Conservation (phyloP, 1,140 invertebrate species). For the Anadara kagoshimensis region DNA sequence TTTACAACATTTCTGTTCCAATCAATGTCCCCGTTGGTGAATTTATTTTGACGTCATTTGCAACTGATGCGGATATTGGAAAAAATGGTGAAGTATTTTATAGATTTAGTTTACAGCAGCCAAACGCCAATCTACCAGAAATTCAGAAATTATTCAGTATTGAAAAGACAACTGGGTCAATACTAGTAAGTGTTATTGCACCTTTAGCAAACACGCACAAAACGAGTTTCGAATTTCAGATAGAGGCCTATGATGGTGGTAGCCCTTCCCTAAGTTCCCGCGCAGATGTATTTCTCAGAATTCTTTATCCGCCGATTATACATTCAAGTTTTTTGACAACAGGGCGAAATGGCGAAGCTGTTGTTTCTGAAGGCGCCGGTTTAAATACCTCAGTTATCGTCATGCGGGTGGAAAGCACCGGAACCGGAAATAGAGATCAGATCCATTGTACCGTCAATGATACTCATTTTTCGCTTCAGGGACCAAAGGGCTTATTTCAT, state of each 20-base stretch:
- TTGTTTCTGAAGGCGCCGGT: constrained; percentile 44
- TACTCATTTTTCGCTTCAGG: constrained; percentile 26
- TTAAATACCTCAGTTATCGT: constrained; percentile 42
- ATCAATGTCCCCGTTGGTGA: constrained; percentile 78
- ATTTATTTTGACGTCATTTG: constrained; percentile 86
- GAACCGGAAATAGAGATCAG: constrained; percentile 45
- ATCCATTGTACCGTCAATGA: too few species aligned
- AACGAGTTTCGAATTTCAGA: constrained; percentile 19
- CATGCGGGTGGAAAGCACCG: constrained; percentile 53
- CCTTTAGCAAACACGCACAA: constrained; percentile 8
- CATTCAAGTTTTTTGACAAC: constrained; percentile 43
- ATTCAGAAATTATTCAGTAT: too few species aligned
- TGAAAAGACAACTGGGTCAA: constrained; percentile 19
- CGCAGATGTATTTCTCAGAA: constrained; percentile 49
- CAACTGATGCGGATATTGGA: constrained; percentile 85
- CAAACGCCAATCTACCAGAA: neutral
- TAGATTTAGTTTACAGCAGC: constrained; percentile 12
- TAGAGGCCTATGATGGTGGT: constrained; percentile 82
- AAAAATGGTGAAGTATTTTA: constrained; percentile 79
- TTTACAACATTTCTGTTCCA: constrained; percentile 48
- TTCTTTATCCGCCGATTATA: constrained; percentile 57
- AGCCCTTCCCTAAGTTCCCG: constrained; percentile 83
- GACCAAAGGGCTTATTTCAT: constrained; percentile 53
- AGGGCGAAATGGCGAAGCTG: constrained; percentile 42
- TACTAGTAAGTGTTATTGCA: constrained; percentile 11